Evolutionary conservation across 2,797 vertebrate species (phyloP), one percentile per base, ranked within the genome.

Genomic region (Muscicapa comitata): DNA sequence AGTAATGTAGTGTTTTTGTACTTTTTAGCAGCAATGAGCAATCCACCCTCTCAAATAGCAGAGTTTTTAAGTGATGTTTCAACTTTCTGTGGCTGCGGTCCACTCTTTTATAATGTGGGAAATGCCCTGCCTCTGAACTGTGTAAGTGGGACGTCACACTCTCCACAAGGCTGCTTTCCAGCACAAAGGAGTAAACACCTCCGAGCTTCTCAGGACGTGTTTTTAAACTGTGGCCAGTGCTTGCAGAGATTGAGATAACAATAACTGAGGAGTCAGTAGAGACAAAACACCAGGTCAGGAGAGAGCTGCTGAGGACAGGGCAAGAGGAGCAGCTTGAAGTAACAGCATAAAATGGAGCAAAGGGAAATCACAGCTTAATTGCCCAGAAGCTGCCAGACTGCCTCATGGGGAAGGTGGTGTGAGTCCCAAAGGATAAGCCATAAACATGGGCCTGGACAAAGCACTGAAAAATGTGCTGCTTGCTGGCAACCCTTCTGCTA

Each of bases 101-200:
- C 55, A 76, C 87, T 91, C 55, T 93, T 87, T 81, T 43, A 80
- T 88, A 92, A 78, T 73, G 93, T 94, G 95, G 95, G 94, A 95
- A 95, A 94, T 96, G 93, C 85, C 95, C 85, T 96, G 65, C 73
- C 67, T 94, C 76, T 94, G 95, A 95, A 94, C 92, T 93, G 73
- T 84, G 71, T 31, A 21, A 87, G 42, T 12, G 76, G 47, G 68
- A 91, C 23, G 14, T 94, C 95, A 93, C 17, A 6, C 65, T 88
- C 70, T 55, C 51, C 82, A 31, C 75, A 55, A 76, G 79, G 13
- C 82, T 85, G 86, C 50, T 88, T 90, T 89, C 68, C 31, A 86
- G 51, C 62, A 78, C 75, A 77, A 91, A 86, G 23, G 47, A 88
- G 40, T 93, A 93, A 97, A 94, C 89, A 96, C 47, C 66, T 73